Evolutionary conservation across 2,113 vertebrate species (phyloP).

Genomic region (Catharus minimus): DNA sequence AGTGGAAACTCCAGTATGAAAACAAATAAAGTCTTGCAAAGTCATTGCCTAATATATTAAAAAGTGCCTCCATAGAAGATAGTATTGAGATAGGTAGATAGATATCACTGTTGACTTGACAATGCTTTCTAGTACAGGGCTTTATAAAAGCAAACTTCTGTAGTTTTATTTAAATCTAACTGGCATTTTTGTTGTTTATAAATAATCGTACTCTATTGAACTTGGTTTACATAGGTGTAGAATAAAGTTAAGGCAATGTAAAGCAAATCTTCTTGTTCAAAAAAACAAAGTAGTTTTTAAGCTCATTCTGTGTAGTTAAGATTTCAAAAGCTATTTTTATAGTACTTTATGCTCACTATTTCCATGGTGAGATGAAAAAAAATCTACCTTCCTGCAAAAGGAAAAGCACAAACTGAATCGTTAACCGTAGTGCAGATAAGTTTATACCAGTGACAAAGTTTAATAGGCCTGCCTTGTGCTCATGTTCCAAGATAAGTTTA

Average conservation of each 20-base stretch:
- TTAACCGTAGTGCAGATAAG: background rate
- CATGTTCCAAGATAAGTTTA: background rate
- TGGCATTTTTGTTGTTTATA: background rate
- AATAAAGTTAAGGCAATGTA: background rate
- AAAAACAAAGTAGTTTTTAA: background rate
- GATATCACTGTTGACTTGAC: background rate
- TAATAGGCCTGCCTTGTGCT: background rate
- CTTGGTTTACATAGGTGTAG: background rate
- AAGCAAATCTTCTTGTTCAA: background rate
- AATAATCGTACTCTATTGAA: background rate
- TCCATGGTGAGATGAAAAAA: background rate
- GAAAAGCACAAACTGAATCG: background rate
- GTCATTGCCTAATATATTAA: background rate
- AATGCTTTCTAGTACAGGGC: background rate
- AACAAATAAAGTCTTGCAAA: conserved; percentile 9
- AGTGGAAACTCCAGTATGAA: background rate
- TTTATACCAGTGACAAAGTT: background rate
- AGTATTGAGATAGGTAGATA: background rate
- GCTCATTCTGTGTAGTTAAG: background rate
- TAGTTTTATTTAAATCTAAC: background rate
- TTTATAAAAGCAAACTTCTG: background rate
- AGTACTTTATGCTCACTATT: background rate
- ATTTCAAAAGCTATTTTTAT: background rate
- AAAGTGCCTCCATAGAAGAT: background rate
- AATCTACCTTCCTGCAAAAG: background rate